phyloP scores from a whole-genome alignment of 1,140 invertebrate species.

The Diabrotica virgifera region DNA sequence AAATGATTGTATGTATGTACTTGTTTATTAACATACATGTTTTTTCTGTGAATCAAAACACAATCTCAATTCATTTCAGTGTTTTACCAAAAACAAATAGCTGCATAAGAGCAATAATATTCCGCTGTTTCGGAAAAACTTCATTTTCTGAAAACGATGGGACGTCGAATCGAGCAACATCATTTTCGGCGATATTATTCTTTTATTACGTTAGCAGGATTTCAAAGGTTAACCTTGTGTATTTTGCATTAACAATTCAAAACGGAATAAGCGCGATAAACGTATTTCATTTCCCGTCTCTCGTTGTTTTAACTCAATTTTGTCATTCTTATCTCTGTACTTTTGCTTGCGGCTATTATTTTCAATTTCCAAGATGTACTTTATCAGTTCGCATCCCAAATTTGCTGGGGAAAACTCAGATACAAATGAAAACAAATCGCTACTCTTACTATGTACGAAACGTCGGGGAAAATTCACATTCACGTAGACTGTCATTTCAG shows the following conservation, averaged over 20 bases:
- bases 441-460: background rate
- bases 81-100: too few species aligned
- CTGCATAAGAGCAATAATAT: too few species aligned
- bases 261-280: constrained; percentile 11
- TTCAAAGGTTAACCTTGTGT: constrained; percentile 7
- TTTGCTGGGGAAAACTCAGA: constrained; percentile 16
- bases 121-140: too few species aligned
- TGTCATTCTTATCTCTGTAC: constrained; percentile 24
- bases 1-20: too few species aligned
- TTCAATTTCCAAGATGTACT: constrained; percentile 34
- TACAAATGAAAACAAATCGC: constrained; percentile 15
- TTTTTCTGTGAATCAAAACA: too few species aligned
- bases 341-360: constrained; percentile 31
- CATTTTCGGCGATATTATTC: background rate
- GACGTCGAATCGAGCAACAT: background rate
- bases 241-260: constrained; percentile 12
- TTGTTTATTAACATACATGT: too few species aligned
- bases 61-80: too few species aligned
- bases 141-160: too few species aligned
- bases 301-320: constrained; percentile 35
- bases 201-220: background rate
- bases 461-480: background rate
- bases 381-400: constrained; percentile 26
- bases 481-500: background rate
- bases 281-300: constrained; percentile 21